phyloP scores from a whole-genome alignment of 2,797 vertebrate genomes.

The Pteronotus mesoamericanus region DNA sequence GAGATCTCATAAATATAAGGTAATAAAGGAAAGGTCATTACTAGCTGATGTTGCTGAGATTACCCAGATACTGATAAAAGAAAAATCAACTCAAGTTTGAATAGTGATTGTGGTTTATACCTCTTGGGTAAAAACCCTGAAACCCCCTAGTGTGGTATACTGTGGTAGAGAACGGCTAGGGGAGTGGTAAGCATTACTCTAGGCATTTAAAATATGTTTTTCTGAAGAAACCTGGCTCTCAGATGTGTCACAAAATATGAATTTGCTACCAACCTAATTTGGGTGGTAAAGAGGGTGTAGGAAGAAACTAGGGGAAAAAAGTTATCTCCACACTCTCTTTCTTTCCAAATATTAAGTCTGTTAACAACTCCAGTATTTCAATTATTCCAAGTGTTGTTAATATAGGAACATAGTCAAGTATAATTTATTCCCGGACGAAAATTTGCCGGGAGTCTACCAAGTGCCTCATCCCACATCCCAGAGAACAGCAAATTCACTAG shows the following conservation, averaged over 20 bases:
- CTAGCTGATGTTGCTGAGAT: neutral
- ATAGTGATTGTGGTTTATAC: neutral
- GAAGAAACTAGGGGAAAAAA: neutral
- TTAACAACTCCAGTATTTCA: neutral
- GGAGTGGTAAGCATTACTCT: neutral
- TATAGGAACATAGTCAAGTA: neutral
- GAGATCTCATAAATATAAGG: neutral
- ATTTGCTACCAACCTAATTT: neutral
- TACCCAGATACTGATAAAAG: neutral
- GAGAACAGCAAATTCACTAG: slow-evolving; percentile 59
- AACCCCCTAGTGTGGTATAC: neutral
- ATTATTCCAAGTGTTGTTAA: slow-evolving; percentile 15
- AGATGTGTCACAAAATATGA: neutral
- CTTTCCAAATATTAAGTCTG: neutral
- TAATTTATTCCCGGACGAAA: slow-evolving; percentile 43
- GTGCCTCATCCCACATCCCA: slow-evolving; percentile 41
- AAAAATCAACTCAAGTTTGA: slow-evolving; percentile 5
- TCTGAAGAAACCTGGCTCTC: neutral
- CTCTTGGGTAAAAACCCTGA: neutral
- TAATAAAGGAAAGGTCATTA: neutral
- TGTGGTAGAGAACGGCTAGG: neutral
- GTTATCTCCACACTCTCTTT: neutral
- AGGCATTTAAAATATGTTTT: slow-evolving; percentile 1
- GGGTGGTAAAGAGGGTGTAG: neutral
- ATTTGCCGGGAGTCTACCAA: slow-evolving; percentile 28